A percentile compares a stretch with the other conserved stretches of the same genome.
These are phyloP conservation scores for Eulithis prunata DNA, from an alignment of 2,888 invertebrate genomes.

Conservation along the genomic window DNA sequence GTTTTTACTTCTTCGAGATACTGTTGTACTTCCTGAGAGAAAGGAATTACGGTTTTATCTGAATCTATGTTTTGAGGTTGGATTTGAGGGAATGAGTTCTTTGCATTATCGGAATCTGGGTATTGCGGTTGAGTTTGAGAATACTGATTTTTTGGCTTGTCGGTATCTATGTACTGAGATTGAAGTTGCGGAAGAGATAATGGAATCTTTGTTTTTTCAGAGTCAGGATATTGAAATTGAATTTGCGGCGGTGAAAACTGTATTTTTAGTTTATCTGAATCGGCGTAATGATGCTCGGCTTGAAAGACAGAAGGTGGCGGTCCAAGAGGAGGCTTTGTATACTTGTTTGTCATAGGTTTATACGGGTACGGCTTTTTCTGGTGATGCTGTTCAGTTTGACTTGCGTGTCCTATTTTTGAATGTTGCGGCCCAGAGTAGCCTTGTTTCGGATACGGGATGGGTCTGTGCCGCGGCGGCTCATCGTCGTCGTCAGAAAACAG, in stretches of 20 bases:
- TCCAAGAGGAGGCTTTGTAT: conserved; percentile 55
- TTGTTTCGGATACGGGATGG: conserved; percentile 49
- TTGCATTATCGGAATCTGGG: conserved; percentile 17
- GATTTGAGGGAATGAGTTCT: conserved; percentile 14
- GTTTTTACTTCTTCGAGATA: conserved; percentile 27
- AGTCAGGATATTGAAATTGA: conserved; percentile 15
- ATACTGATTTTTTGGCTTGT: conserved; percentile 18
- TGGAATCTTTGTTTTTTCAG: conserved; percentile 21
- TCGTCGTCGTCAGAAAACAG: conserved; percentile 69
- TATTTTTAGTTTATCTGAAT: conserved; percentile 39
- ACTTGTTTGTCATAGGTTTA: conserved; percentile 57
- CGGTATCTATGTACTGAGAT: conserved; percentile 10
- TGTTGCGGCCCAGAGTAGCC: conserved; percentile 53
- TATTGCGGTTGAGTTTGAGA: conserved; percentile 11
- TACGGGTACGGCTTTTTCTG: conserved; percentile 65
- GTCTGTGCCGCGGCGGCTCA: conserved; percentile 53
- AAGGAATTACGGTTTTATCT: conserved; percentile 21
- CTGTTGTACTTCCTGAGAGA: conserved; percentile 27
- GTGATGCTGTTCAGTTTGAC: conserved; percentile 55
- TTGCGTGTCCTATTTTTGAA: conserved; percentile 62
- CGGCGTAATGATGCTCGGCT: conserved; percentile 55
- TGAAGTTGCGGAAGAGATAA: conserved; percentile 10
- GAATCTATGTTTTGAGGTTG: conserved; percentile 12
- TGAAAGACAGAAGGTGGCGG: conserved; percentile 55
- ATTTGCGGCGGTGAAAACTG: conserved; percentile 26